Evolutionary conservation across 2,113 vertebrate species (phyloP), one percentile per base, ranked within the genome.

Genomic region (Pelobates fuscus): DNA sequence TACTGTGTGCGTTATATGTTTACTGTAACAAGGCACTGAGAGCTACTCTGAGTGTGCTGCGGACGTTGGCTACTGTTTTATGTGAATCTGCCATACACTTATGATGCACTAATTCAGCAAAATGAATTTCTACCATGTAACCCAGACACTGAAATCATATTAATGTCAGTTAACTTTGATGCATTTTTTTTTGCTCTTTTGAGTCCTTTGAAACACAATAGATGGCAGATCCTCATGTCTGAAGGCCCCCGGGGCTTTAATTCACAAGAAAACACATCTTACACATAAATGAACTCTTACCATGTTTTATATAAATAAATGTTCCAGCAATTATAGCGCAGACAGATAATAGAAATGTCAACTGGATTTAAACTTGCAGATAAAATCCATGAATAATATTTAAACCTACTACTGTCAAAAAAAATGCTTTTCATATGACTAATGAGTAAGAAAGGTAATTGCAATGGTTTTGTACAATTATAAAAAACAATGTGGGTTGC

Each of bases 281-380:
- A 71, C 70, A 71, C 59, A 7, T 71, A 52, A 62, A 60, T 71
- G 58, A 62, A 52, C 70, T 71, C 59, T 15, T 62, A 46, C 8
- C 15, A 71, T 60, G 37, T 29, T 62, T 52, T 71, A 44, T 71
- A 52, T 63, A 62, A 62, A 52, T 71, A 71, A 49, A 23, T 20
- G 12, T 12, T 8, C 43, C 6, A n/a, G 25, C 43, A 29, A 21
- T 30, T 46, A 26, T n/a, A 14, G 23, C 15, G 32, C 37, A 43
- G 54, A 18, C 8, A 32, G 29, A 8, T 2, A 49, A 17, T 8
- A 55, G 4, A 23, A 55, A 21, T 55, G 11, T 23, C 17, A 5
- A 8, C 10, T 5, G 8, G 52, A 55, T 55, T 55, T 21, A 55
- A 55, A 2, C 52, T 55, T 23, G n/a, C 32, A 37, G 10, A 37